Conservation (phyloP, 2,113 vertebrate species). For the Ceuthmochares aereus region DNA sequence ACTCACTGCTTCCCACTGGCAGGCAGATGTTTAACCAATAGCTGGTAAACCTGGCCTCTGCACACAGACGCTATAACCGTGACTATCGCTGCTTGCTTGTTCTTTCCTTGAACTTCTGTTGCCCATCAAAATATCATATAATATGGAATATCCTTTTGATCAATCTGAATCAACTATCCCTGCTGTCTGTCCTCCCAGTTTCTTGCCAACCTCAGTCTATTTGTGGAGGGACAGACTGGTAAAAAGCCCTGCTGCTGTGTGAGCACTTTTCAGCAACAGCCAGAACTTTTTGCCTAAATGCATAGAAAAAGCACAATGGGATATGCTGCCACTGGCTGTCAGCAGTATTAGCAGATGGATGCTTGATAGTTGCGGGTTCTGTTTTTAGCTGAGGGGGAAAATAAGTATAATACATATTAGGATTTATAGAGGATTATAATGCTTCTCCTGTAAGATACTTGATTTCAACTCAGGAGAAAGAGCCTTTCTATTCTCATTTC, state of each 20-base stretch:
- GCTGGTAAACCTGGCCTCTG: neutral
- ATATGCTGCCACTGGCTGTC: neutral
- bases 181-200: neutral
- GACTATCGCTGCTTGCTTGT: neutral
- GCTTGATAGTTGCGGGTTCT: neutral
- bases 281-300: neutral
- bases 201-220: neutral
- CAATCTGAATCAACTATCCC: neutral
- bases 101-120: neutral
- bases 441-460: neutral
- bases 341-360: neutral
- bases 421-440: neutral
- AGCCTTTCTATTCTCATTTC: neutral
- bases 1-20: neutral
- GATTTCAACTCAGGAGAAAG: neutral
- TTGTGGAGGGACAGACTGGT: neutral
- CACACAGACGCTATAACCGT: neutral
- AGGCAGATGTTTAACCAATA: neutral
- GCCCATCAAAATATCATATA: neutral
- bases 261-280: neutral
- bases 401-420: neutral
- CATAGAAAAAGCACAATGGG: neutral
- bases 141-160: neutral
- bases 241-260: neutral
- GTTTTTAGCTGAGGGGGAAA: neutral